Conservation (phyloP, 2,888 invertebrate genomes). For the Heliconius erato region DNA sequence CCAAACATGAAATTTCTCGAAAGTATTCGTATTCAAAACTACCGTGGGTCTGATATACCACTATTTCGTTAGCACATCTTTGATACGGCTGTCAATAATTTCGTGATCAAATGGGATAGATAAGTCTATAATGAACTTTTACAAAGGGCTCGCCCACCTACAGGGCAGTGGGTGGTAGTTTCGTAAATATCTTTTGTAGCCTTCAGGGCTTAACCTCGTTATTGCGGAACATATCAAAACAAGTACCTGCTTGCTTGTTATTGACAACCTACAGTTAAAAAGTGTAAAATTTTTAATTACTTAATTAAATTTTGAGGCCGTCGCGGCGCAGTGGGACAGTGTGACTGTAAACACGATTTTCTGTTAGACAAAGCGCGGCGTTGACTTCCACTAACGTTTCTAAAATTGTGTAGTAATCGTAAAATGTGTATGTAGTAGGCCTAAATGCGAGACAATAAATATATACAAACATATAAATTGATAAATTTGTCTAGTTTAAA, state of each 20-base stretch:
- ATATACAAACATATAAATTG: too few species aligned
- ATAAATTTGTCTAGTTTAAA: too few species aligned
- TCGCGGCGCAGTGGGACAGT: neutral
- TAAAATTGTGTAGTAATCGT: neutral
- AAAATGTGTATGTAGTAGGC: too few species aligned
- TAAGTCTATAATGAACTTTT: conserved; percentile 8
- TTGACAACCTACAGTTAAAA: conserved; percentile 11
- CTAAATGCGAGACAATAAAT: too few species aligned
- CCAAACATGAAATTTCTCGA: too few species aligned
- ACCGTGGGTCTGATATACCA: neutral
- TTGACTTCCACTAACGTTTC: neutral
- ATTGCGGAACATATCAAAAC: neutral
- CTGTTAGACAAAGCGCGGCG: neutral
- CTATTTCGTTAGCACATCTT: neutral
- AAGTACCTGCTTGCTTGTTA: neutral
- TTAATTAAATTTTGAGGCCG: neutral
- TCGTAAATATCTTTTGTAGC: conserved; percentile 48
- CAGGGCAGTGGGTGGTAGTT: conserved; percentile 47
- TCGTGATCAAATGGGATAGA: neutral
- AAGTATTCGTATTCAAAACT: neutral
- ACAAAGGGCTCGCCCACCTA: conserved; percentile 44
- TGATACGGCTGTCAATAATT: neutral
- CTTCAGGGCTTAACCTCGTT: conserved; percentile 44
- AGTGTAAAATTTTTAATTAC: neutral
- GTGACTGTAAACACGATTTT: neutral